Conservation (phyloP, 2,797 vertebrate species). For the Anguilla anguilla region DNA sequence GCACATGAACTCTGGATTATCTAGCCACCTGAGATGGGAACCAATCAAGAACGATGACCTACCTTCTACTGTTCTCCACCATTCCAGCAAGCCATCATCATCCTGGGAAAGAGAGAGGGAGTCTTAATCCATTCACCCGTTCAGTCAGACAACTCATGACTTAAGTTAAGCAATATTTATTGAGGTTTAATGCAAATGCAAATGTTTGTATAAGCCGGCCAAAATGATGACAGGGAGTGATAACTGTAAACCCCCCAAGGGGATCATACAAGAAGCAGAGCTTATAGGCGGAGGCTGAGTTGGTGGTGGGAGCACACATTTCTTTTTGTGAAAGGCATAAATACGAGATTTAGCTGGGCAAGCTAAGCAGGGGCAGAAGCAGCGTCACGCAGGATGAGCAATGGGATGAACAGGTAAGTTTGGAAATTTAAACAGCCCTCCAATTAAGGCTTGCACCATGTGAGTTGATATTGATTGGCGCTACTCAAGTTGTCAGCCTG, state of each 20-base stretch:
- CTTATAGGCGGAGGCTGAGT: too few relatives aligned
- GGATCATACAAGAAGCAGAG: too few relatives aligned
- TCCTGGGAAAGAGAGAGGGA: slow-evolving; percentile 56
- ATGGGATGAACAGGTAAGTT: neutral
- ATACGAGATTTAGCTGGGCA: too few relatives aligned
- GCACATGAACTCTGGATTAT: neutral
- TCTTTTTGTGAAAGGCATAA: too few relatives aligned
- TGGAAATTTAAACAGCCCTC: neutral
- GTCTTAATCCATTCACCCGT: neutral
- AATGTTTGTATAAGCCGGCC: neutral
- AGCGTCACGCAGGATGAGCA: neutral
- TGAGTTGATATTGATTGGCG: too few relatives aligned
- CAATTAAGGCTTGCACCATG: neutral
- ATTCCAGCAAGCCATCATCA: slow-evolving; percentile 60
- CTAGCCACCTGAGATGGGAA: neutral
- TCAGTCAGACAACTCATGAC: neutral
- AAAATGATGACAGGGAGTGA: neutral
- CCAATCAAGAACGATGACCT: neutral
- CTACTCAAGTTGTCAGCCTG: neutral
- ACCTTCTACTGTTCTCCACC: slow-evolving; percentile 72
- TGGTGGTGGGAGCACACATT: too few relatives aligned
- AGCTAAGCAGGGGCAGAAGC: too few relatives aligned
- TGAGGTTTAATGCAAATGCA: neutral
- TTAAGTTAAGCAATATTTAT: neutral
- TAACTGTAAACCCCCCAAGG: neutral